Percentiles rank a stretch among this genome's conserved stretches.
Evolutionary conservation across 2,113 vertebrate genomes (phyloP).

Genomic region (Atherinomorus stipes): DNA sequence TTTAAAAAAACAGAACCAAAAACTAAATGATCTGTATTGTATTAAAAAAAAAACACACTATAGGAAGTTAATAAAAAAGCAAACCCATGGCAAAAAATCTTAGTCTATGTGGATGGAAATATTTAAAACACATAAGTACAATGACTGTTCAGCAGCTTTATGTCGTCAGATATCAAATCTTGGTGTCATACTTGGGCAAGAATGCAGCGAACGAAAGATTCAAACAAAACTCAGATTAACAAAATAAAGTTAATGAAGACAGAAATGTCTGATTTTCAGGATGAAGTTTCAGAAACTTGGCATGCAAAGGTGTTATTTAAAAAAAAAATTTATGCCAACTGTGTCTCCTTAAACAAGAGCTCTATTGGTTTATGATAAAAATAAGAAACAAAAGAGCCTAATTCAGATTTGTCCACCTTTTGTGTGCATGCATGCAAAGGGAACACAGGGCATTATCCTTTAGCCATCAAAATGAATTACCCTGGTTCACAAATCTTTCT

Average conservation of each 20-base stretch:
- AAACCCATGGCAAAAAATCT: background rate
- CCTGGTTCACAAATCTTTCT: constrained; percentile 70
- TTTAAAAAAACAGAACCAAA: constrained; percentile 4
- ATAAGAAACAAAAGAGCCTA: constrained; percentile 1
- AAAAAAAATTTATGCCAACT: background rate
- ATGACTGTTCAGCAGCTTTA: background rate
- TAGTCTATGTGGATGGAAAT: background rate
- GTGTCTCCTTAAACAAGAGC: background rate
- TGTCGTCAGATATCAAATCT: background rate
- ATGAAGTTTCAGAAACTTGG: background rate
- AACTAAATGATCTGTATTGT: background rate
- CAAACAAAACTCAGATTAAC: background rate
- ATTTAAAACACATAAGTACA: background rate
- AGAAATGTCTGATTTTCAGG: background rate
- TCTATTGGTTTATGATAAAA: constrained; percentile 11
- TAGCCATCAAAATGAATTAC: constrained; percentile 54
- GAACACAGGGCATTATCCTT: constrained; percentile 13
- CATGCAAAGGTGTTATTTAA: background rate
- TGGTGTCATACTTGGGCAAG: background rate
- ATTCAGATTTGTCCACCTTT: background rate
- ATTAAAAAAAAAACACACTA: background rate
- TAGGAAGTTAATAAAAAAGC: background rate
- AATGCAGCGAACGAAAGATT: background rate
- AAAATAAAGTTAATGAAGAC: background rate
- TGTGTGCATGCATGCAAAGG: background rate